Evolutionary conservation across 2,888 invertebrate genomes (phyloP).

Genomic region (Eristalis pertinax): DNA sequence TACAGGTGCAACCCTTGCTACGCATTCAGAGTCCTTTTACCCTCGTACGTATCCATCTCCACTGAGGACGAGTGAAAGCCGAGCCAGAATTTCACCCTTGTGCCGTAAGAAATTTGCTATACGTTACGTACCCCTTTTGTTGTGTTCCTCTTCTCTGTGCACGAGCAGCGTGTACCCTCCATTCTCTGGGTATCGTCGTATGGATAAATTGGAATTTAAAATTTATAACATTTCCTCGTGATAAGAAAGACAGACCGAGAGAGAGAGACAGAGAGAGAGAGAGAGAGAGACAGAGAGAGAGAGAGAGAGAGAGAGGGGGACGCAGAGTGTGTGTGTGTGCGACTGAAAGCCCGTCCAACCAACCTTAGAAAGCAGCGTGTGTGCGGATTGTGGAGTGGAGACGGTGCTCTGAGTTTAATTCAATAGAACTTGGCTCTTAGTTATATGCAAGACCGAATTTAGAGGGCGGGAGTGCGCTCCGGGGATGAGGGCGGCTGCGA

Average conservation of each 20-base stretch:
- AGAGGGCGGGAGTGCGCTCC: background rate
- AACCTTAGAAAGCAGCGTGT: background rate
- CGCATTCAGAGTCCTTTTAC: slow-evolving; percentile 33
- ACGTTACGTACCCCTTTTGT: slow-evolving; percentile 58
- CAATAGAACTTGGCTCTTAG: slow-evolving; percentile 64
- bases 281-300: background rate
- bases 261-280: slow-evolving; percentile 23
- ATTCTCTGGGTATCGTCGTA: slow-evolving; percentile 33
- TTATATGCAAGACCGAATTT: slow-evolving; percentile 46
- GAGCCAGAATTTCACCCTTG: slow-evolving; percentile 53
- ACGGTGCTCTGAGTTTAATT: slow-evolving; percentile 64
- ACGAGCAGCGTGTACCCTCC: slow-evolving; percentile 45
- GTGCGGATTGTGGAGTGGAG: background rate
- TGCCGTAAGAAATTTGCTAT: slow-evolving; percentile 42
- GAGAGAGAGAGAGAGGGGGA: slow-evolving; percentile 7
- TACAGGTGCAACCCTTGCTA: slow-evolving; percentile 70
- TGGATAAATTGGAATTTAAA: slow-evolving; percentile 72
- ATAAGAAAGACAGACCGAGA: slow-evolving; percentile 46
- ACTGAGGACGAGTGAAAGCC: background rate
- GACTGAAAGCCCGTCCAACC: background rate
- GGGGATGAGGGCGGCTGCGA: background rate
- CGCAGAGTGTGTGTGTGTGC: background rate
- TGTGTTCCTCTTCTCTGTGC: slow-evolving; percentile 21
- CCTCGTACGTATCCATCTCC: no score
- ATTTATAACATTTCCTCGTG: slow-evolving; percentile 67